These are phyloP conservation scores for Chitala chitala DNA, from an alignment of 2,113 vertebrate genomes.

Conservation along the genomic window DNA sequence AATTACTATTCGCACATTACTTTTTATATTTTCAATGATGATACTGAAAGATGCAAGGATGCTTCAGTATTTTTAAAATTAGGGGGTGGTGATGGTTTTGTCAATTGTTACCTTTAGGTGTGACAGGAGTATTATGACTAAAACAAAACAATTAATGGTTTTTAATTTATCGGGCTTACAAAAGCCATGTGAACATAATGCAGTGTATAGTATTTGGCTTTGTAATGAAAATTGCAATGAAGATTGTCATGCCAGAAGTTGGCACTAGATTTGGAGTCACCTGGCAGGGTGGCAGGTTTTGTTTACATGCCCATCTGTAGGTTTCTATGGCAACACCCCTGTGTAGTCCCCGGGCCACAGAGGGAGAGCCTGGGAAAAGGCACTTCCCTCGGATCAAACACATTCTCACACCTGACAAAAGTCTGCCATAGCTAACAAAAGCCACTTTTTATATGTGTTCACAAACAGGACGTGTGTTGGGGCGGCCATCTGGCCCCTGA, in stretches of 20 bases:
- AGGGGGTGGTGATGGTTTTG: conserved; percentile 30
- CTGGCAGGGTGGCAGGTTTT: conserved; percentile 35
- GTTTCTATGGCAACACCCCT: conserved; percentile 5
- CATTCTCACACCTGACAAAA: conserved; percentile 27
- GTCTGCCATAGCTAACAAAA: conserved; percentile 33
- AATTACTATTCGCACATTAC: not conserved
- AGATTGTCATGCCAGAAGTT: too few species aligned
- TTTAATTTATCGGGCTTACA: conserved; percentile 26
- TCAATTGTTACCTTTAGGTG: conserved; percentile 27
- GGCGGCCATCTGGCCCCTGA: conserved; percentile 20
- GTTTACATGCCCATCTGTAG: conserved; percentile 42
- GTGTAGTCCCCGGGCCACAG: conserved; percentile 15
- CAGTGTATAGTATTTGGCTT: conserved; percentile 54
- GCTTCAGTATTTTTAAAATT: conserved; percentile 21
- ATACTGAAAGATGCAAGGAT: conserved; percentile 18
- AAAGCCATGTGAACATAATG: conserved; percentile 37
- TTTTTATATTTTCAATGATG: conserved; percentile 22
- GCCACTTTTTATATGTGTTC: conserved; percentile 31
- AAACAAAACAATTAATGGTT: conserved; percentile 27
- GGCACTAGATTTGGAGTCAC: conserved; percentile 32
- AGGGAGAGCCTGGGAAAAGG: conserved; percentile 18
- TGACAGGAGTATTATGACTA: conserved; percentile 23
- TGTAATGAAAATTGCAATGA: conserved; percentile 52
- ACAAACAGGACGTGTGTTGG: conserved; percentile 36
- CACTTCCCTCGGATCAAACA: conserved; percentile 20